phyloP scores from a whole-genome alignment of 2,113 vertebrate species.

The Fregetta grallaria region DNA sequence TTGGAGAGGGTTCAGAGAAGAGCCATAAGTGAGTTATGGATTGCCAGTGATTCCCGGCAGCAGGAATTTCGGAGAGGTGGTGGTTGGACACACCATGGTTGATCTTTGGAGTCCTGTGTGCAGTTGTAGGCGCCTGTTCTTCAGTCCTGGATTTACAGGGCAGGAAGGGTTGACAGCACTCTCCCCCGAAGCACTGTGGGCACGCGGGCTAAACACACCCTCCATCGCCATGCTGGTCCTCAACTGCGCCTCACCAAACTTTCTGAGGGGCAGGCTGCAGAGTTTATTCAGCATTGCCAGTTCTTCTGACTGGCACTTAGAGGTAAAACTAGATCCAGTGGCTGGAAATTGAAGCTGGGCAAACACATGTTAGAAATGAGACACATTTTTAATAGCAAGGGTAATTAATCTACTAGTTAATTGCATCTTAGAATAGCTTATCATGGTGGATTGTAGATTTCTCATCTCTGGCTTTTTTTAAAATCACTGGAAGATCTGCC shows the following conservation, averaged over 20 bases:
- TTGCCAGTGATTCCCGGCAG: not conserved
- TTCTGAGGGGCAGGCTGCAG: not conserved
- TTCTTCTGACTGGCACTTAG: not conserved
- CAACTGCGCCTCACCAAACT: accelerated
- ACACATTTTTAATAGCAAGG: not conserved
- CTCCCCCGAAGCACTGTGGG: accelerated
- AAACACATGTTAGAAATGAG: not conserved
- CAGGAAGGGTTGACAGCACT: not conserved
- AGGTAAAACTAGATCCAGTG: not conserved
- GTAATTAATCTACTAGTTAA: not conserved
- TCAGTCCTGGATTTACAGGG: not conserved
- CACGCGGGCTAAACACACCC: accelerated
- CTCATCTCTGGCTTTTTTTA: not conserved
- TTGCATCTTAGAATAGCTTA: not conserved
- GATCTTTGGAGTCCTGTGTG: not conserved
- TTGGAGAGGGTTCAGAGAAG: not conserved
- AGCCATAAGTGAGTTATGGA: accelerated
- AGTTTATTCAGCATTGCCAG: not conserved
- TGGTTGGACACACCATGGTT: accelerated
- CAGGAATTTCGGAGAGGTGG: accelerated
- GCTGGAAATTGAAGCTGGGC: not conserved
- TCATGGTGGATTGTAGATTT: not conserved
- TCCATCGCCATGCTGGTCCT: accelerated
- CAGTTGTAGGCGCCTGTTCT: no score
- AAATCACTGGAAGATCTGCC: not conserved